Base-by-base conservation (phyloP, 2,113 vertebrate genomes). In the Lepisosteus osseus region DNA sequence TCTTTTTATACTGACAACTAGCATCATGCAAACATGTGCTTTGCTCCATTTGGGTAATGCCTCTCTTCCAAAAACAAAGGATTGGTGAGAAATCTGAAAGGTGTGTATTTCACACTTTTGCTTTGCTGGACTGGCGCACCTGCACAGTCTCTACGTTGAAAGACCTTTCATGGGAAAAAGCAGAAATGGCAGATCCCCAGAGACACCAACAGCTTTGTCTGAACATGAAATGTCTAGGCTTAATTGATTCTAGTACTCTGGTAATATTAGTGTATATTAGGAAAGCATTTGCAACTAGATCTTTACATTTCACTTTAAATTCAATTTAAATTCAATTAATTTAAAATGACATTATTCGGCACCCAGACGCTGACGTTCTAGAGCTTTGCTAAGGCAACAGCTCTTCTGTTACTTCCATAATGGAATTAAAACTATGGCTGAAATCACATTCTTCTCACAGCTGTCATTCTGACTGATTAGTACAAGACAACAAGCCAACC, bases 311-410 rank as follows among this genome's bases (percentile, higher is more conserved):
- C 40, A 45, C 54, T 47, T 29, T 13, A 57, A 72, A 76, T 69
- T 40, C 45, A 6, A 55, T 63, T 57, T 15, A 42, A 44, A 55
- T 63, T 57, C 15, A 42, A 44, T 42, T 44, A 42, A 29, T 65
- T 72, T 67, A 69, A 69, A 73, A 70, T 73, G 65, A 67, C 75
- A 76, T 76, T 66, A 73, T 44, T 67, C 57, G 54, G 68, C 70
- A 54, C 17, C 12, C 9, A 14, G 70, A 9, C 75, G 61, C 54
- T 56, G 72, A 45, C 61, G 9, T 42, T 70, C 64, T 45, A 42
- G 41, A 44, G 64, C 12, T n/a, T n/a, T 1, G 14, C 14, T 66
- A 14, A 66, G 13, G 44, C 15, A 12, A 41, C 13, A 66, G 29
- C 45, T n/a, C 64, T 66, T 41, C 6, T 41, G 3, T n/a, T 66